Base-by-base conservation (phyloP, 2,888 invertebrate genomes). In the Drosophila antonietae region DNA sequence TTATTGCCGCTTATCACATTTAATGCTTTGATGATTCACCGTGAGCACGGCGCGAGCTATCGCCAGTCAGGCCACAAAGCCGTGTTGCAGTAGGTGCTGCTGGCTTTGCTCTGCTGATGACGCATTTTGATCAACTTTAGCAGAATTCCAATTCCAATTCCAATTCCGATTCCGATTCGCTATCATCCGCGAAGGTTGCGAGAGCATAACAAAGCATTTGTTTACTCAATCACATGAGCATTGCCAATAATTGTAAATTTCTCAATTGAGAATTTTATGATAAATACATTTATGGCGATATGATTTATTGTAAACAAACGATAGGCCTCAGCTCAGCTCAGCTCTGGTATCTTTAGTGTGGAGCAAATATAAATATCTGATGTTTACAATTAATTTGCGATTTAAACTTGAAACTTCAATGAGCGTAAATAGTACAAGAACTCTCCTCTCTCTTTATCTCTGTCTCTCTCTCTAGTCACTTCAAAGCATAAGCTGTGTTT, bases 1-100 rank as follows among this genome's bases (percentile, higher is more conserved):
- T 60, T 15, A 41, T 37, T 60, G 47, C 33, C 63, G 65, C 64
- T 75, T 80, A 75, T 80, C 76, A 67, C 70, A 66, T 39, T 57
- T 7, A 75, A 61, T 51, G 43, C 14, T 18, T 12, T 10, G 63
- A 58, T 76, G 77, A 77, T 20, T 80, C 80, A 80, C 23, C 51
- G 35, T n/a, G 23, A 23, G 28, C 51, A 23, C n/a, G 8, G 18
- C 33, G 12, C 9, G 14, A n/a, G 63, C 20, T 3, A 31, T 28
- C 18, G 23, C 18, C 28, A n/a, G 18, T 18, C 35, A 31, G 51
- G 49, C 47, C 58, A 49, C 61, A 47, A 39, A 58, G 33, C 31
- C 28, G 31, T 51, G 28, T 31, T 9, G 6, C 1, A 33, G 49
- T 15, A 28, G 47, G 15, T 51, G 33, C 20, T 44, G 41, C 28